Base-by-base conservation (phyloP, 2,113 vertebrate species). In the Bubo bubo region DNA sequence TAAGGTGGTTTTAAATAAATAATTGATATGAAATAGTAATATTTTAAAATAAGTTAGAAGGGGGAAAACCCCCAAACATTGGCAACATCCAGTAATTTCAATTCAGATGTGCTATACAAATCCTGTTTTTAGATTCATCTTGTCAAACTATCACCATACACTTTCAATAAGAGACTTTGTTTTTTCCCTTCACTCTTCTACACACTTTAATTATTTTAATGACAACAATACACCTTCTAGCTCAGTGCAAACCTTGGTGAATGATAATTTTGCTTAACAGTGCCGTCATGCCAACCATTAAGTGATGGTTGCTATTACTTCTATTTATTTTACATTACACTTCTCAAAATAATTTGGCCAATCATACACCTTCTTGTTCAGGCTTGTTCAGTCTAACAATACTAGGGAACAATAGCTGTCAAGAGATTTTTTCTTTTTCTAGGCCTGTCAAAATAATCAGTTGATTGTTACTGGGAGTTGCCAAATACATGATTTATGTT, bases 161-260 rank as follows among this genome's bases (percentile, higher is more conserved):
- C 5, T 88, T 93, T 64, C 67, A 62, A 7, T 35, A 39, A 73
- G 8, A 27, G 26, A 53, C 50, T 75, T 37, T 1, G 8, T 0
- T 6, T 47, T 47, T 96, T 94, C 56, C 56, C 79, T 34, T 92
- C 83, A 83, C 70, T 81, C 56, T 92, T 90, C 77, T 73, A 88
- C 72, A 45, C 66, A 88, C 64, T 91, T 95, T 83, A 87, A 90
- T 97, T 96, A 94, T 95, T 94, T 97, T 94, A 96, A 95, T 86
- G 67, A 86, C 45, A 50, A 45, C 68, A 96, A 95, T 83, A 68
- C 32, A 77, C 26, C 37, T 86, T 86, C 74, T 7, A 37, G 52
- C 45, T 85, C 13, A 21, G 2, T 52, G 12, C 18, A 79, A 73
- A 81, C 35, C 17, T 60, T 73, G 8, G 13, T 2, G 1, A 70